Evolutionary conservation across 2,797 vertebrate species (phyloP).

Genomic region (Liparis tanakae): DNA sequence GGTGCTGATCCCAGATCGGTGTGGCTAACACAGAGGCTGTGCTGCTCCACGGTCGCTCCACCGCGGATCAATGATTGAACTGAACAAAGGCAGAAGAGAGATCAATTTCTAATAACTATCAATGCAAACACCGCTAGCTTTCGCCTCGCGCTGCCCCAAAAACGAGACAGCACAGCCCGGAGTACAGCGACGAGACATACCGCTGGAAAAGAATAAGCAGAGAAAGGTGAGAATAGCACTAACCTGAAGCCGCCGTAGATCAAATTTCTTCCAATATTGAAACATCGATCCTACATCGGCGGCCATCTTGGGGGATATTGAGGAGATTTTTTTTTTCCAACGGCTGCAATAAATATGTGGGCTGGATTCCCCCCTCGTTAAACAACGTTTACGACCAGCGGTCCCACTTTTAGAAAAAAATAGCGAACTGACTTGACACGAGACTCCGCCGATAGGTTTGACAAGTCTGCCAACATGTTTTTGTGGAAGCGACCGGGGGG

Average conservation of each 20-base stretch:
- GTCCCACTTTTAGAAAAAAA: slow-evolving; percentile 67
- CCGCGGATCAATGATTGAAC: slow-evolving; percentile 94
- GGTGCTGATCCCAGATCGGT: slow-evolving; percentile 80
- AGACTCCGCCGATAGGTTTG: slow-evolving; percentile 66
- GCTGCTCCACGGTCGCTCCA: slow-evolving; percentile 83
- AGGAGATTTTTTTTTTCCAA: slow-evolving; percentile 88
- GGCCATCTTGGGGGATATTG: slow-evolving; percentile 98
- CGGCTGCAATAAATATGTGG: slow-evolving; percentile 93
- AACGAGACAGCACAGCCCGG: slow-evolving; percentile 33
- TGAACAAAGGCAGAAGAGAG: slow-evolving; percentile 95
- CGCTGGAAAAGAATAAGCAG: slow-evolving; percentile 47
- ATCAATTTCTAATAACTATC: slow-evolving; percentile 98
- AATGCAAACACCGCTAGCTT: slow-evolving; percentile 81
- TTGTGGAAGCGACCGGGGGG: background rate
- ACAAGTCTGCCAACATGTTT: slow-evolving; percentile 66
- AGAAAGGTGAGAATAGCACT: slow-evolving; percentile 82
- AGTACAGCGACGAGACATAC: slow-evolving; percentile 26
- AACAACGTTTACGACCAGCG: slow-evolving; percentile 70
- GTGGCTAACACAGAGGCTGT: slow-evolving; percentile 66
- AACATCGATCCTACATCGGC: slow-evolving; percentile 98
- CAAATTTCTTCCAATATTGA: slow-evolving; percentile 97
- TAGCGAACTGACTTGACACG: slow-evolving; percentile 6
- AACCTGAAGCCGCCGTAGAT: slow-evolving; percentile 97
- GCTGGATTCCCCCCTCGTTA: slow-evolving; percentile 89
- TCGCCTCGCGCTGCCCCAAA: slow-evolving; percentile 33